phyloP scores from a whole-genome alignment of 1,140 invertebrate genomes.

The Idris sp. region DNA sequence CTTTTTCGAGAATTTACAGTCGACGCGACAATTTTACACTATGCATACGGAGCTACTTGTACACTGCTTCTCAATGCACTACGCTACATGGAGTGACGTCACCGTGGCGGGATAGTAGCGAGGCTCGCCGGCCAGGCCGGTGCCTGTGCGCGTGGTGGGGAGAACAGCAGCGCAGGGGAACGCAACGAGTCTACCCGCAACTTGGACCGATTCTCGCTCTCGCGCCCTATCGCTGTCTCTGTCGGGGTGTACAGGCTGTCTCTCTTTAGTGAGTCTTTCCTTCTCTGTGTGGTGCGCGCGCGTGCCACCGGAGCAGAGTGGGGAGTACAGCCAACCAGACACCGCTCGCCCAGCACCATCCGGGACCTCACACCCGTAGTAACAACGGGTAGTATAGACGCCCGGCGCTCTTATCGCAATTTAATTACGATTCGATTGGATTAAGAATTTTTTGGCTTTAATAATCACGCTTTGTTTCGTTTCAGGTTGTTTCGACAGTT shows the following conservation, averaged over 20 bases:
- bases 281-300: no score
- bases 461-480: no score
- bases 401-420: no score
- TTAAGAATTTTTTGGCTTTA: no score
- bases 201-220: slow-evolving; percentile 54
- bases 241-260: no score
- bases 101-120: slow-evolving; percentile 78
- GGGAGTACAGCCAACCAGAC: slow-evolving; percentile 4
- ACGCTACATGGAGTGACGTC: slow-evolving; percentile 80
- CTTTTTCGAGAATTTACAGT: no score
- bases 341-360: not conserved
- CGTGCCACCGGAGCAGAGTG: slow-evolving; percentile 5
- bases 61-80: slow-evolving; percentile 78
- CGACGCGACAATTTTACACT: no score
- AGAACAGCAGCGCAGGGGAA: slow-evolving; percentile 61
- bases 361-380: no score
- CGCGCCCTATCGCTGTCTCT: slow-evolving; percentile 14
- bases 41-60: slow-evolving; percentile 68
- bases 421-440: no score
- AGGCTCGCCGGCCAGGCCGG: slow-evolving; percentile 72
- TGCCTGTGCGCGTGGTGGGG: slow-evolving; percentile 59
- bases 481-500: no score
- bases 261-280: no score
- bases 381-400: no score
- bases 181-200: slow-evolving; percentile 72